phyloP scores from a whole-genome alignment of 2,888 invertebrate species.

The Morpho achilles region DNA sequence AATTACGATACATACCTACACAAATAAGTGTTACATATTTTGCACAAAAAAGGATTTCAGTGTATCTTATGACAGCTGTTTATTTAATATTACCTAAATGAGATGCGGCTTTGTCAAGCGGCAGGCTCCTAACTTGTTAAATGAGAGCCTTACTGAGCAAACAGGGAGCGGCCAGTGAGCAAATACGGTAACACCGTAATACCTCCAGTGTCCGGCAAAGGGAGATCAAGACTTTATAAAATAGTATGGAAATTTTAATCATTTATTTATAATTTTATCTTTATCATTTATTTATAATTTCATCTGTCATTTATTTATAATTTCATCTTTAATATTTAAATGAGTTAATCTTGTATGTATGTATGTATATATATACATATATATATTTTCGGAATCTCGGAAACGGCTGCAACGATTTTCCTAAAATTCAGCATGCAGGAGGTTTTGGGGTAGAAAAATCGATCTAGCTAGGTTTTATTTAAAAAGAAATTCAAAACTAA shows the following conservation, averaged over 20 bases:
- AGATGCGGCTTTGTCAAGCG: conserved; percentile 45
- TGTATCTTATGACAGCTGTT: conserved; percentile 14
- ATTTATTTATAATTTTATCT: no score
- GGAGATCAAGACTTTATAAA: conserved; percentile 15
- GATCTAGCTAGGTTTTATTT: no score
- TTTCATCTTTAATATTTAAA: no score
- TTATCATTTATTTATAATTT: no score
- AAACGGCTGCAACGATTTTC: no score
- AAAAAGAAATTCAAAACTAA: no score
- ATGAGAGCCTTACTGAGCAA: conserved; percentile 63
- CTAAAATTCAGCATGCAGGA: no score
- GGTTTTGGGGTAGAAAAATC: no score
- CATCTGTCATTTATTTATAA: no score
- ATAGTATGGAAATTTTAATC: neutral
- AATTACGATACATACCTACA: neutral
- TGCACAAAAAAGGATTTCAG: neutral
- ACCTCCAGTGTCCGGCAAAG: conserved; percentile 31
- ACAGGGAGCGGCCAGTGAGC: conserved; percentile 43
- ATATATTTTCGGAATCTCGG: no score
- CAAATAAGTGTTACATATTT: neutral
- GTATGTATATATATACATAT: no score
- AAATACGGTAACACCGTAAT: conserved; percentile 40
- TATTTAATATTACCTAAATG: conserved; percentile 60
- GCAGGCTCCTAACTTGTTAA: conserved; percentile 60
- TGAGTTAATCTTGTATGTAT: no score